These are phyloP conservation scores for Zoanthus gigantus DNA, from an alignment of 92 coral and sea anemone genomes.

Conservation along the genomic window DNA sequence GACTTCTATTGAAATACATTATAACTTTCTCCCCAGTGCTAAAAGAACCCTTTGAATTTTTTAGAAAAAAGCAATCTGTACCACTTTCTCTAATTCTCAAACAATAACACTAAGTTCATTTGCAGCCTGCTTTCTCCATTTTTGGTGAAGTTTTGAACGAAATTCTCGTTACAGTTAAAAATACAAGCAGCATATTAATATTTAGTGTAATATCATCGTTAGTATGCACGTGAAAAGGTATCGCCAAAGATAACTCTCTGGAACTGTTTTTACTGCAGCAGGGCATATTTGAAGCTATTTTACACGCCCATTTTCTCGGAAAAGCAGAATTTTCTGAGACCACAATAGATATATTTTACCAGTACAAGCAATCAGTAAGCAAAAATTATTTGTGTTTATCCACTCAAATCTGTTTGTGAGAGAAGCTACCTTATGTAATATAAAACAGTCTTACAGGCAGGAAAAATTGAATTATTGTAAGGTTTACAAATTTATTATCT, in stretches of 20 bases:
- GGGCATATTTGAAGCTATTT: not conserved
- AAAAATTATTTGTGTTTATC: no score
- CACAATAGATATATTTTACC: not conserved
- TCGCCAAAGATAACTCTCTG: not conserved
- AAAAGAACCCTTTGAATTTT: not conserved
- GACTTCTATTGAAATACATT: not conserved
- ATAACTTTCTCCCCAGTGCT: not conserved
- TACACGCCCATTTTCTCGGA: conserved; percentile 12
- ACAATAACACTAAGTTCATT: not conserved
- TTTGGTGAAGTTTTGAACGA: conserved; percentile 4
- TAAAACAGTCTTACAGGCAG: no score
- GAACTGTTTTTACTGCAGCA: conserved; percentile 3
- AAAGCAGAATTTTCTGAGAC: not conserved
- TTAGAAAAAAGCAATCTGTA: not conserved
- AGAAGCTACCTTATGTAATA: no score
- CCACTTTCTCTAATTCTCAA: not conserved
- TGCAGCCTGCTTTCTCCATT: conserved; percentile 5
- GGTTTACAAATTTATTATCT: no score
- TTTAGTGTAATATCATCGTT: conserved; percentile 9
- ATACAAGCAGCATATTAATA: not conserved
- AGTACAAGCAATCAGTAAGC: not conserved
- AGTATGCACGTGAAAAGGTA: not conserved
- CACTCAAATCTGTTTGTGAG: no score
- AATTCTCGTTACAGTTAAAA: not conserved
- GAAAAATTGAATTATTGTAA: no score